Conservation (phyloP, 2,113 vertebrate species). For the Epinephelus moara region DNA sequence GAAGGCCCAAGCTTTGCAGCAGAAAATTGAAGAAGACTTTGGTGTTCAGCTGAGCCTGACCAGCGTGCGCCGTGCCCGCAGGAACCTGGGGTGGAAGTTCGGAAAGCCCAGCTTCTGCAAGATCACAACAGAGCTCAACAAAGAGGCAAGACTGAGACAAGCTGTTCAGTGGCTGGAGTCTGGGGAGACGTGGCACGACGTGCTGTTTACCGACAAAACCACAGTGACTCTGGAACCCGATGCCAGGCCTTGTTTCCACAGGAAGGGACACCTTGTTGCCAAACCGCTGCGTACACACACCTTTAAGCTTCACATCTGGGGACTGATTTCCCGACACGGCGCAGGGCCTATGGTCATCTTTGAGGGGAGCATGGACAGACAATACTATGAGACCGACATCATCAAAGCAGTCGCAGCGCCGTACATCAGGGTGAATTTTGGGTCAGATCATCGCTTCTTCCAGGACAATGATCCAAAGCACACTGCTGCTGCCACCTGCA, state of each 20-base stretch:
- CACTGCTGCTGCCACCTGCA: background rate
- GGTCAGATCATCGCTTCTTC: background rate
- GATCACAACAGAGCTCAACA: background rate
- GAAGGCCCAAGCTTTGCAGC: background rate
- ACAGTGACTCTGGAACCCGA: background rate
- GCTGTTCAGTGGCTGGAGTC: background rate
- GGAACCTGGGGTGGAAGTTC: background rate
- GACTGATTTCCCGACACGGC: background rate
- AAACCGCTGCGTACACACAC: background rate
- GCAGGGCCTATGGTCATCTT: background rate
- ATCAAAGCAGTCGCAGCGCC: background rate
- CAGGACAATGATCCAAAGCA: background rate
- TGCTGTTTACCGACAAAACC: background rate
- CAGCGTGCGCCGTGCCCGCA: background rate
- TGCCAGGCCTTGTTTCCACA: accelerated
- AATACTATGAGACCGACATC: background rate
- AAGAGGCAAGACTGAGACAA: background rate
- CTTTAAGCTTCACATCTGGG: background rate
- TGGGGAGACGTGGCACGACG: background rate
- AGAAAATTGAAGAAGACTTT: background rate
- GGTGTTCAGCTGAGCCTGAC: background rate
- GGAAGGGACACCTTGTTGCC: background rate
- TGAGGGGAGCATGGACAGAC: background rate
- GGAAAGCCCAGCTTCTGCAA: background rate
- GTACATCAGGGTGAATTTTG: background rate